Evolutionary conservation across 2,797 vertebrate genomes (phyloP).

Genomic region (Benthosema pterotum): DNA sequence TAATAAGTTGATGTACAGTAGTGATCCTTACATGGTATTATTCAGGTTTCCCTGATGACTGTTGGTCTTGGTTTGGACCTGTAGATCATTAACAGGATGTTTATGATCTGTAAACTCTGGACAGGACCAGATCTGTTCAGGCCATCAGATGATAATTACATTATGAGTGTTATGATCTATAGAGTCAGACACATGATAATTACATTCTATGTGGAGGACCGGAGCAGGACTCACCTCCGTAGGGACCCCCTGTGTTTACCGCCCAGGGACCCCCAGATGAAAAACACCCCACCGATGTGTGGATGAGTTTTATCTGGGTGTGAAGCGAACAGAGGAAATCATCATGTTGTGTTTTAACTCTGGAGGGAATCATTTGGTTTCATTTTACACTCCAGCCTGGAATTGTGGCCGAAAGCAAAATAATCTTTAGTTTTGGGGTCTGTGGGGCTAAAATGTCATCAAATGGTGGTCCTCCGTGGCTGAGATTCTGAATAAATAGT

Average conservation of each 20-base stretch:
- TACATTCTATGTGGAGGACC: conserved; percentile 49
- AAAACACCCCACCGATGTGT: conserved; percentile 51
- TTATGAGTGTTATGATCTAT: no score
- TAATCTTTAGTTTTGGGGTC: no score
- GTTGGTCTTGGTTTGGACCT: conserved; percentile 49
- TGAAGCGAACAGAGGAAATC: conserved; percentile 42
- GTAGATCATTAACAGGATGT: conserved; percentile 58
- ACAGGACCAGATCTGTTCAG: conserved; percentile 55
- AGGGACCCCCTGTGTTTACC: conserved; percentile 51
- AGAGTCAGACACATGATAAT: conserved; percentile 78
- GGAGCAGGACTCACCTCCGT: conserved; percentile 34
- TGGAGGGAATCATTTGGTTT: no score
- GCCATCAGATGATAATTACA: conserved; percentile 69
- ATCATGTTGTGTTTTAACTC: conserved; percentile 9
- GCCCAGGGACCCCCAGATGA: conserved; percentile 55
- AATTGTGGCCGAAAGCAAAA: no score
- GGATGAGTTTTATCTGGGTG: conserved; percentile 56
- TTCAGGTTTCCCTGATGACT: conserved; percentile 16
- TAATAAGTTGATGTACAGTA: no score
- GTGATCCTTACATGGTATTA: no score
- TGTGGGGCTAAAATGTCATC: no score
- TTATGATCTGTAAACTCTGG: conserved; percentile 17
- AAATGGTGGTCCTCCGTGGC: no score
- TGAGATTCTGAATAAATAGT: no score
- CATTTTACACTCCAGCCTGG: no score